A percentile compares a stretch with the other conserved stretches of the same genome.
These are phyloP conservation scores for Notarius quadriscutis DNA, from an alignment of 2,113 vertebrate species.

Conservation along the genomic window DNA sequence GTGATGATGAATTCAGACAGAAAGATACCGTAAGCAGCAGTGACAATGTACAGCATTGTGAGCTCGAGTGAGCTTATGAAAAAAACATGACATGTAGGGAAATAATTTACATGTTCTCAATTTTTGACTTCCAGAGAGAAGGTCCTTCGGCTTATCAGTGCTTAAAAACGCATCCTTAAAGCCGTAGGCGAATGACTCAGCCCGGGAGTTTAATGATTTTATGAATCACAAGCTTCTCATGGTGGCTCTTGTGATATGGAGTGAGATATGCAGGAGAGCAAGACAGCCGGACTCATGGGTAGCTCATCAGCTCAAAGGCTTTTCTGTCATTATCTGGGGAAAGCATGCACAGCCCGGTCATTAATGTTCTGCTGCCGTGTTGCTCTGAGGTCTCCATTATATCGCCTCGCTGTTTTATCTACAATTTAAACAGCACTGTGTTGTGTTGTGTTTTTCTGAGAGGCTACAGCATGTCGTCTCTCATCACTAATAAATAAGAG, in stretches of 20 bases:
- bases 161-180: slow-evolving; percentile 58
- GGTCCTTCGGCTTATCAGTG: slow-evolving; percentile 55
- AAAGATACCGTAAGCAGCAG: not conserved
- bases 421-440: slow-evolving; percentile 59
- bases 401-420: slow-evolving; percentile 46
- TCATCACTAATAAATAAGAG: slow-evolving; percentile 71
- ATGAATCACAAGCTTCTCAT: slow-evolving; percentile 58
- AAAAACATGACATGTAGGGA: slow-evolving; percentile 55
- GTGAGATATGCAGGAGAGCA: slow-evolving; percentile 46
- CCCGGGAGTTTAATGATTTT: slow-evolving; percentile 61
- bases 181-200: slow-evolving; percentile 54
- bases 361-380: slow-evolving; percentile 64
- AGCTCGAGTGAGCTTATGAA: slow-evolving; percentile 52
- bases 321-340: slow-evolving; percentile 62
- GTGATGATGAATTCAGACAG: slow-evolving; percentile 57
- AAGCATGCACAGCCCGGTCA: slow-evolving; percentile 55
- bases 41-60: not conserved
- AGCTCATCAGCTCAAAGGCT: slow-evolving; percentile 60
- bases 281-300: slow-evolving; percentile 54
- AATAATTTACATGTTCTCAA: slow-evolving; percentile 59
- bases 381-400: slow-evolving; percentile 66
- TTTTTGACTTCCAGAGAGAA: slow-evolving; percentile 53
- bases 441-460: slow-evolving; percentile 52
- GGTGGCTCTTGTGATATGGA: slow-evolving; percentile 64
- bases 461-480: slow-evolving; percentile 62